A percentile compares a stretch with the other conserved stretches of the same genome.
Evolutionary conservation across 2,797 vertebrate genomes (phyloP).

Genomic region (Silurus lanzhouensis): DNA sequence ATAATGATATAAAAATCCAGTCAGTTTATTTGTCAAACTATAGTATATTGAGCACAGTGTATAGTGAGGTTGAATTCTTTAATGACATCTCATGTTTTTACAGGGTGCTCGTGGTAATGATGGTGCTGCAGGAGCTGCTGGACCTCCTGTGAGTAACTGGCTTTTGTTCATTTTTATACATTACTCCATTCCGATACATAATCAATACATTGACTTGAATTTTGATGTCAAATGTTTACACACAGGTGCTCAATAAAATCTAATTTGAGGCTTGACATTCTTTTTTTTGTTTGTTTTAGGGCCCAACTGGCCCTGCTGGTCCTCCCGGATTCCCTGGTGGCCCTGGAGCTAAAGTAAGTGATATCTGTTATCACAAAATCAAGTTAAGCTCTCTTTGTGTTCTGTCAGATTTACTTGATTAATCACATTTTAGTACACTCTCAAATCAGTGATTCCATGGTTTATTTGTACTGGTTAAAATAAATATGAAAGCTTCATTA

Average conservation of each 20-base stretch:
- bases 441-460: neutral
- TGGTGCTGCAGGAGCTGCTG: conserved; percentile 88
- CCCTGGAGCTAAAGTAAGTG: conserved; percentile 90
- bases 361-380: neutral
- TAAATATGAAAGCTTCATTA: neutral
- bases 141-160: conserved; percentile 85
- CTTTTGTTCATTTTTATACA: neutral
- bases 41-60: too few species aligned
- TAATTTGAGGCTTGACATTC: neutral
- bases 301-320: conserved; percentile 92
- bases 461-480: neutral
- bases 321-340: conserved; percentile 95
- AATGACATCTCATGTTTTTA: neutral
- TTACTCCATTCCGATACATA: neutral
- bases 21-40: neutral
- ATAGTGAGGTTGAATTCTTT: neutral
- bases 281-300: conserved; percentile 71
- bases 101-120: conserved; percentile 97
- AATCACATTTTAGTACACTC: neutral
- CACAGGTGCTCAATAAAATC: neutral
- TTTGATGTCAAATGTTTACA: neutral
- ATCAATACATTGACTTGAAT: neutral
- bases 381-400: neutral
- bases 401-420: neutral
- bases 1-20: neutral